These are phyloP conservation scores for Crossaster papposus DNA, from an alignment of 53 echinoderm and acorn worm species.

Conservation along the genomic window DNA sequence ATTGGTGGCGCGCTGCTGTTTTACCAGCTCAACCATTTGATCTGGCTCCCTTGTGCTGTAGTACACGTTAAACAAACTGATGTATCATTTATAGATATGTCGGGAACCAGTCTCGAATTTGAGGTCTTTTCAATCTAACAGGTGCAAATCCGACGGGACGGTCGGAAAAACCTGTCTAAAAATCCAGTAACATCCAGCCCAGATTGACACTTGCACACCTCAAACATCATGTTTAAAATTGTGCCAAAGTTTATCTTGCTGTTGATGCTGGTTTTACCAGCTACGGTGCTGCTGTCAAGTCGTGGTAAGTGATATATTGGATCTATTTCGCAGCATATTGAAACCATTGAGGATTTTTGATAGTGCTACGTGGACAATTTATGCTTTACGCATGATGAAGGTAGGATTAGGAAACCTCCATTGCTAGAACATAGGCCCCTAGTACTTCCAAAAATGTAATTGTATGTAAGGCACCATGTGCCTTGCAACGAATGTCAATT, in stretches of 20 bases:
- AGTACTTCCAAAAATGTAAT: no score
- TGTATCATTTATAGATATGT: neutral
- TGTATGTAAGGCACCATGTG: no score
- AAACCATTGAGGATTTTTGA: neutral
- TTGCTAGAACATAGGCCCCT: no score
- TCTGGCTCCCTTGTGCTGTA: neutral
- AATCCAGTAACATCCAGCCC: constrained; percentile 45
- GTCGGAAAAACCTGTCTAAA: constrained; percentile 42
- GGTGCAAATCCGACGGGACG: constrained; percentile 29
- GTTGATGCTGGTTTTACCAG: constrained; percentile 91
- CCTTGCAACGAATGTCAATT: no score
- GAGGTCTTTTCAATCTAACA: constrained; percentile 33
- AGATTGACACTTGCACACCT: no score
- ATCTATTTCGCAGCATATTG: constrained; percentile 5
- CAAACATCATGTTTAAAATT: constrained; percentile 73
- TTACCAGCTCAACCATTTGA: neutral
- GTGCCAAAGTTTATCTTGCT: constrained; percentile 83
- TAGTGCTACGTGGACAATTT: constrained; percentile 70
- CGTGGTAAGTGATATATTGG: constrained; percentile 73
- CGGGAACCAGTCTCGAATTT: constrained; percentile 7
- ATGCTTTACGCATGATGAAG: no score
- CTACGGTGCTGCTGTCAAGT: constrained; percentile 78
- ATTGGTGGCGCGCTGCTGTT: constrained; percentile 20
- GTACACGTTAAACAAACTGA: neutral
- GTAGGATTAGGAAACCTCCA: no score